Evolutionary conservation across 2,888 invertebrate species (phyloP).

Genomic region (Drosophila eohydei): DNA sequence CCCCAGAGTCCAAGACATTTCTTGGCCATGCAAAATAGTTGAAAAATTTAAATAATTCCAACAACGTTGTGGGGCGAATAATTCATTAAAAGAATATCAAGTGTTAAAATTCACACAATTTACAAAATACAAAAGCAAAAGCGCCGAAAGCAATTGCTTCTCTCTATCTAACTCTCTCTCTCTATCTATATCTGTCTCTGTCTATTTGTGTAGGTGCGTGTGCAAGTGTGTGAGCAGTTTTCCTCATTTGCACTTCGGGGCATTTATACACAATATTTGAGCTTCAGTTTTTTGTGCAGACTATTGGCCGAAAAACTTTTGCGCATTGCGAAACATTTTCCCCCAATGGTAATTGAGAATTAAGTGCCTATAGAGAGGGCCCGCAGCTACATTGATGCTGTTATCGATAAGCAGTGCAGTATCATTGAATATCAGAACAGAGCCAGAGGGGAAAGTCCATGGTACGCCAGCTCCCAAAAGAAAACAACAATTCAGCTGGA

Average conservation of each 20-base stretch:
- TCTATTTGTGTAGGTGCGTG: slow-evolving; percentile 7
- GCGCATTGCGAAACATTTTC: slow-evolving; percentile 44
- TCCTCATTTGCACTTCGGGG: slow-evolving; percentile 49
- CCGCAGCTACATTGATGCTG: slow-evolving; percentile 17
- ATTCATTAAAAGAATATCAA: slow-evolving; percentile 79
- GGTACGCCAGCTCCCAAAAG: background rate
- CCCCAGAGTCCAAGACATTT: slow-evolving; percentile 32
- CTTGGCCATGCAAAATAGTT: slow-evolving; percentile 69
- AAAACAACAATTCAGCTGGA: background rate
- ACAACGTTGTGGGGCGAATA: slow-evolving; percentile 63
- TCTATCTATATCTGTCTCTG: background rate
- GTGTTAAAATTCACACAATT: slow-evolving; percentile 81
- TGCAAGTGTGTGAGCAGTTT: slow-evolving; percentile 20
- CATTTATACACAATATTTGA: slow-evolving; percentile 56
- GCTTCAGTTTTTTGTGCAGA: slow-evolving; percentile 41
- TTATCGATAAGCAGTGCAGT: slow-evolving; percentile 39
- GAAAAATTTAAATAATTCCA: slow-evolving; percentile 75
- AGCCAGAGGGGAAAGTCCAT: background rate
- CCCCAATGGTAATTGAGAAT: slow-evolving; percentile 53
- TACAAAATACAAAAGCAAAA: slow-evolving; percentile 66
- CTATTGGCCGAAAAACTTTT: slow-evolving; percentile 47
- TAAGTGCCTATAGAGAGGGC: slow-evolving; percentile 45
- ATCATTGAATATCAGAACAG: background rate
- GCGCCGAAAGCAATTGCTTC: slow-evolving; percentile 53
- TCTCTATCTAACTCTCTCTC: background rate